Evolutionary conservation across 2,888 invertebrate genomes (phyloP), one percentile per base, ranked within the genome.

Genomic region (Tromatobia lineatoria): DNA sequence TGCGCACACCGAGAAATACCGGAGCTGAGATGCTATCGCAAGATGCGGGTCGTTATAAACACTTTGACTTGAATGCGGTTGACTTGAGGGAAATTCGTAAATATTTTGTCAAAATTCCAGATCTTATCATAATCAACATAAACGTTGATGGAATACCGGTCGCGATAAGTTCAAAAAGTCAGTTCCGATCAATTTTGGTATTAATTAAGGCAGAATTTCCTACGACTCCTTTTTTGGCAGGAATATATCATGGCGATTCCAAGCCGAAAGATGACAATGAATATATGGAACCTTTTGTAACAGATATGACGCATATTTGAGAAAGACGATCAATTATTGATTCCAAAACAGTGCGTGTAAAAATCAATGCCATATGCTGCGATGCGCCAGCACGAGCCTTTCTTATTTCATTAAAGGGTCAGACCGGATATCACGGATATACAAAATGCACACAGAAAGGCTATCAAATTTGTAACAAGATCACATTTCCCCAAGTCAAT

Each of bases 101-200:
- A 52, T 69, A 52, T 69, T 52, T 29, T 52, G 15, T 23, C 11
- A 59, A 73, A 10, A 34, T 59, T 15, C 42, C 59, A 57, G 10
- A 18, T 2, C 23, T 34, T 23, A 50, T 47, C 10, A 8, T 38
- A 69, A 66, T 80, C 25, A 45, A 74, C 34, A 66, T 67, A 15
- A 80, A 74, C 50, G 45, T 52, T 23, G 74, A 74, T 80, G 80
- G 57, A n/a, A 42, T 66, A n/a, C 74, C 74, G 3, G 18, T 80
- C 15, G 38, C 74, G 10, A 66, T 52, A 75, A 54, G 64, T 4
- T 29, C 47, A 1, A 42, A 64, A 50, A 25, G 52, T 34, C 52
- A 42, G 57, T 54, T 80, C 34, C 80, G 83, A 80, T 80, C 76
- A 25, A 80, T 80, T 20, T 75, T 83, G 59, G 45, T 76, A 59